These are phyloP conservation scores for Cinclus mexicanus DNA, from an alignment of 2,113 vertebrate species.

Conservation along the genomic window DNA sequence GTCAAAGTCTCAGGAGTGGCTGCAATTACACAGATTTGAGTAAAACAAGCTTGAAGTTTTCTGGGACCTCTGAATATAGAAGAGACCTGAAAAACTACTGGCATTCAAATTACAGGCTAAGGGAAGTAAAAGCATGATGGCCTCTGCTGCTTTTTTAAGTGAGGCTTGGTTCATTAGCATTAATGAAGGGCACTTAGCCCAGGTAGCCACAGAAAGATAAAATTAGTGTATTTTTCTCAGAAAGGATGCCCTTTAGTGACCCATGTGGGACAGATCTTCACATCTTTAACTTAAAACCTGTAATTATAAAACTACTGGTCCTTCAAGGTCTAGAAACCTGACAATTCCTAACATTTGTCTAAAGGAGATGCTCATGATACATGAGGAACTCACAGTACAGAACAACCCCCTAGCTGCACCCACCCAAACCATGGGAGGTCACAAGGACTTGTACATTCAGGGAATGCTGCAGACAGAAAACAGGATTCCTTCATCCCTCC, in stretches of 20 bases:
- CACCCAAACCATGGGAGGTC: rapidly evolving
- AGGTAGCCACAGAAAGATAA: background rate
- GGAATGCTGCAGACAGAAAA: background rate
- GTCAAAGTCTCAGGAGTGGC: background rate
- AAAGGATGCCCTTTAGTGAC: background rate
- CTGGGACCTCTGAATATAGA: background rate
- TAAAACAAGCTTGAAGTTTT: background rate
- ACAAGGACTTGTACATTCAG: background rate
- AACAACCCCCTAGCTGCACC: background rate
- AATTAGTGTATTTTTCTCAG: background rate
- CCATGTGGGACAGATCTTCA: background rate
- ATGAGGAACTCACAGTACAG: background rate
- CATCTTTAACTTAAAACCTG: background rate
- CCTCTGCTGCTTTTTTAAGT: background rate
- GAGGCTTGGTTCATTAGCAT: background rate
- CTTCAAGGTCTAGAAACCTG: background rate
- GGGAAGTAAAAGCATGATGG: background rate
- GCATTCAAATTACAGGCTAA: background rate
- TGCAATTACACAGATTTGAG: background rate
- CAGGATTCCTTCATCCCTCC: background rate
- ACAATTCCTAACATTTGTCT: background rate
- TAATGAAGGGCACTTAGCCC: background rate
- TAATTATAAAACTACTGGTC: background rate
- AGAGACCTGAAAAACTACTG: background rate
- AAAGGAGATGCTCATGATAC: background rate